Evolutionary conservation across 2,113 vertebrate species (phyloP), one percentile per base, ranked within the genome.

Genomic region (Larimichthys crocea): DNA sequence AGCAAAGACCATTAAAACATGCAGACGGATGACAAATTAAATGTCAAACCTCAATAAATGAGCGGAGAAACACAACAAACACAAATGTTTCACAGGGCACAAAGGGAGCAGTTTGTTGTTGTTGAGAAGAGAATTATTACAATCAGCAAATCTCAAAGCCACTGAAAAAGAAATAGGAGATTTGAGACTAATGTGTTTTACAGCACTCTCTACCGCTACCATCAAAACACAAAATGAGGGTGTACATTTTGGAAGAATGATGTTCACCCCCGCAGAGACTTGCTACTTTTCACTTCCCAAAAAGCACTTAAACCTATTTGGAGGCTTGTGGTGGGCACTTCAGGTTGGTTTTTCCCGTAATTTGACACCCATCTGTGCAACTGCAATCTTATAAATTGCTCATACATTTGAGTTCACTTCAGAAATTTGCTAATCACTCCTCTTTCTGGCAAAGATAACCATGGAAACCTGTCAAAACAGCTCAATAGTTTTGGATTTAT

Each of bases 401-500:
- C 35, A 56, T 48, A 17, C 14, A 50, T 69, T 62, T 46, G 9
- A 31, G 9, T 15, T 56, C 22, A 53, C n/a, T 48, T 48, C 29
- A 29, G 15, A 5, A 7, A 71, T 78, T 64, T 57, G 8, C 20
- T 57, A 40, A 46, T 70, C 53, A 61, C 52, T 35, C 22, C 31
- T 75, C 67, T 14, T 42, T 46, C 57, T 65, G 52, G 52, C 24
- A 67, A 50, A 31, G 56, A 56, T 76, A n/a, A 31, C 73, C 44
- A 69, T 82, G 56, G 65, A 57, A 80, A 82, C 56, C 75, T 60
- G 71, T 31, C 68, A 81, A 65, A 72, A 62, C 42, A 71, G 46
- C 44, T 61, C 74, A 74, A 10, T 19, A 29, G 12, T 67, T 16
- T 24, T 56, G 40, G 50, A 57, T 56, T 40, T 9, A 10, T n/a